Base-by-base conservation (phyloP, 2,888 invertebrate species). In the Melanophora roralis region DNA sequence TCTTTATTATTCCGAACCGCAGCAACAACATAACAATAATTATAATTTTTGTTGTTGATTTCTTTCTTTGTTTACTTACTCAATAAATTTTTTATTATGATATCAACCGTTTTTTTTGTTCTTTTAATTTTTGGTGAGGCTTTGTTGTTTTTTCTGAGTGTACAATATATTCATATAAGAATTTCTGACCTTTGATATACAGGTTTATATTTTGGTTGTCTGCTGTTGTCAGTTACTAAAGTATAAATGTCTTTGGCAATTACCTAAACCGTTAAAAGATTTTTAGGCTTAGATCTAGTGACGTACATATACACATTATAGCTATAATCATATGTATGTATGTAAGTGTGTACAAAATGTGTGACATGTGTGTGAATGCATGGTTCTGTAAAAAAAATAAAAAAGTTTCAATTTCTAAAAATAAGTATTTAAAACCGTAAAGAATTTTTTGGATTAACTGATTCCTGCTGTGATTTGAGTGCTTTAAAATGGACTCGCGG, bases 61-160 rank as follows among this genome's bases (percentile, higher is more conserved):
- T 62, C 60, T 60, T 73, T 78, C 65, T 73, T 82, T 79, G 72
- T 83, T 82, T 83, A 86, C 87, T 88, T 88, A 88, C 87, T 88
- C 87, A 87, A 87, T 87, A 87, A 85, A 85, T 86, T 80, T 87
- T 88, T 87, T 87, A 87, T 87, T 87, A 87, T 88, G 88, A 87
- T 87, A 87, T 86, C 84, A 80, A 80, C 49, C 62, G 68, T 62
- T 72, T 64, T 49, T 71, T 60, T 55, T n/a, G 38, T 78, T 69
- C 51, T 27, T 62, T 49, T 64, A 27, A 2, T 45, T 45, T 3
- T 21, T 53, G 23, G 51, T 27, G 40, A 16, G 6, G n/a, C n/a
- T n/a, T n/a, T n/a, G n/a, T n/a, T 27, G 27, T 27, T 27, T 27
- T 5, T 27, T 27, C 6, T 27, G 27, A 6, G 27, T 27, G 2